Conservation (phyloP, 1,140 invertebrate species). For the Liolophura sinensis region DNA sequence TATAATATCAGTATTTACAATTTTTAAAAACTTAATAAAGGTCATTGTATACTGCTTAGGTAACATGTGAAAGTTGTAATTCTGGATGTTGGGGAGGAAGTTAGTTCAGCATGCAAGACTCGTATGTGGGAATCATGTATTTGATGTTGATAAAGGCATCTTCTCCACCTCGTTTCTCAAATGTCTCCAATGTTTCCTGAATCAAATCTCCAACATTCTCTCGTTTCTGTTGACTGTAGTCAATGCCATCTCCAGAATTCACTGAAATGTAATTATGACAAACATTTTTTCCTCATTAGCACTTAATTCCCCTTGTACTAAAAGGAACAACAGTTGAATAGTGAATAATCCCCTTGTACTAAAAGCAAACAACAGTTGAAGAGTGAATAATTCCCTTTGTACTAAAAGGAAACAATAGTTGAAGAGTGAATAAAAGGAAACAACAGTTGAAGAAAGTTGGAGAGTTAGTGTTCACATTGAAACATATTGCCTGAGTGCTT, state of each 20-base stretch:
- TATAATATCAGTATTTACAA: not conserved
- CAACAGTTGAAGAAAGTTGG: too few relatives aligned
- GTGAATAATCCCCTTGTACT: too few relatives aligned
- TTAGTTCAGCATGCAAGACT: constrained; percentile 84
- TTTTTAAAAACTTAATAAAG: not conserved
- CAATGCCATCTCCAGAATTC: constrained; percentile 75
- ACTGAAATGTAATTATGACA: constrained; percentile 50
- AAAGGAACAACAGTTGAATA: too few relatives aligned
- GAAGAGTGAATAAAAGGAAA: too few relatives aligned
- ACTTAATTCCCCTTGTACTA: too few relatives aligned
- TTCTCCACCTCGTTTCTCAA: constrained; percentile 87
- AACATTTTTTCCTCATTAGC: too few relatives aligned
- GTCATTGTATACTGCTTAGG: not conserved
- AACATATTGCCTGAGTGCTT: too few relatives aligned
- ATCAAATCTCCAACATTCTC: constrained; percentile 85
- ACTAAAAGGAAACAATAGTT: too few relatives aligned
- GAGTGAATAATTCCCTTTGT: too few relatives aligned
- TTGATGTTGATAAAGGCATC: constrained; percentile 97
- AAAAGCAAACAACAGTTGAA: too few relatives aligned
- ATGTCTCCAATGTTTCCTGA: constrained; percentile 87
- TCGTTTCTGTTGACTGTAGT: constrained; percentile 74
- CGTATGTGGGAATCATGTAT: constrained; percentile 95
- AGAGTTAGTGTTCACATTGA: too few relatives aligned
- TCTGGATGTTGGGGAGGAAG: not conserved
- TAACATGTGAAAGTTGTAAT: not conserved